A percentile compares a stretch with the other conserved stretches of the same genome.
Conservation (phyloP, 1,140 invertebrate genomes). For the Trichomalopsis sarcophagae region DNA sequence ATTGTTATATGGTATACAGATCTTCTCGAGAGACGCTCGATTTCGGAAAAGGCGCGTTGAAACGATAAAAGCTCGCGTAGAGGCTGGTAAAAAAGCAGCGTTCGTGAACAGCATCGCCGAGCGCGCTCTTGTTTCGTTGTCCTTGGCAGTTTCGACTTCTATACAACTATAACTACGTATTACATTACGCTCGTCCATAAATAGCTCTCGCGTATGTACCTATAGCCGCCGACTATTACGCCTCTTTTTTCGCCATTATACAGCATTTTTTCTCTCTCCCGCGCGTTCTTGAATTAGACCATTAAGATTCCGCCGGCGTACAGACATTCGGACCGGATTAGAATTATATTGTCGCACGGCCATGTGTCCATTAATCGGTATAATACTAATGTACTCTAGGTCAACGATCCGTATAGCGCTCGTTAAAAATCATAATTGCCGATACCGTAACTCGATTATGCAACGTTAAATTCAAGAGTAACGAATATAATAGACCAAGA, state of each 20-base stretch:
- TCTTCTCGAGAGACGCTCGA: no score
- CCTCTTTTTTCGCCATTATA: background rate
- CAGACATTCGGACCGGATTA: no score
- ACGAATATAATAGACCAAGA: background rate
- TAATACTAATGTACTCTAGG: background rate
- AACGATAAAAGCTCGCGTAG: background rate
- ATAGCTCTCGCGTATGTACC: background rate
- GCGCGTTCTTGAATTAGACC: background rate
- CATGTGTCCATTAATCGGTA: background rate
- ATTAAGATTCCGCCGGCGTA: background rate
- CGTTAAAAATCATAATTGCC: background rate
- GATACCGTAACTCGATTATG: background rate
- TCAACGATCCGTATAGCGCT: background rate
- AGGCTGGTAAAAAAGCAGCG: background rate
- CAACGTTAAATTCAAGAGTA: background rate
- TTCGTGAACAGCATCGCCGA: background rate
- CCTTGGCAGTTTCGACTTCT: background rate
- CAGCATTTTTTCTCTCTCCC: background rate
- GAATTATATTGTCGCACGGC: background rate
- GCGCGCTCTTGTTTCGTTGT: background rate
- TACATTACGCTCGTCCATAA: background rate
- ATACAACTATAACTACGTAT: background rate
- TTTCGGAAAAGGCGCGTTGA: no score
- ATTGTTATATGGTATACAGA: no score
- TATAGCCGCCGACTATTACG: background rate